Evolutionary conservation across 2,797 vertebrate genomes (phyloP).

Genomic region (Malurus leucopterus): DNA sequence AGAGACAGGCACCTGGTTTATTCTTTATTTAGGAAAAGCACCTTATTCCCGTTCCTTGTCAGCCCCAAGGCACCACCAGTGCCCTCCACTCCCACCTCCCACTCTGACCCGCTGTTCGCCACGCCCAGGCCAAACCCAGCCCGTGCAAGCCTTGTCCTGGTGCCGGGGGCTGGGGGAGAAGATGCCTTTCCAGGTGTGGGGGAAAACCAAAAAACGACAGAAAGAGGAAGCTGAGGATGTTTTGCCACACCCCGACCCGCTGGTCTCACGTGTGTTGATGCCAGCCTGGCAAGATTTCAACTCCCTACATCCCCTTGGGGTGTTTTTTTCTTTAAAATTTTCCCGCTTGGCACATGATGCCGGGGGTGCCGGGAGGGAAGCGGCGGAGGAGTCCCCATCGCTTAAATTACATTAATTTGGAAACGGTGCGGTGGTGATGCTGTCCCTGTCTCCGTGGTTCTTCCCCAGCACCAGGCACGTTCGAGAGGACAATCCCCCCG

Average conservation of each 20-base stretch:
- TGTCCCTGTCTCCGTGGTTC: background rate
- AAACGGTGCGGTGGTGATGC: background rate
- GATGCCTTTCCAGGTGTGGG: background rate
- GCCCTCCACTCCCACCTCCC: background rate
- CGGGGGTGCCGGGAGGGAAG: background rate
- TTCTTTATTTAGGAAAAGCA: conserved; percentile 9
- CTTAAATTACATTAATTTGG: accelerated
- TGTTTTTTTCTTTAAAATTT: accelerated
- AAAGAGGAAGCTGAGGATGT: background rate
- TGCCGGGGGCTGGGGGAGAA: background rate
- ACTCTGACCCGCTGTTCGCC: background rate
- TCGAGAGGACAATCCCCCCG: background rate
- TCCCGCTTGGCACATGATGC: accelerated
- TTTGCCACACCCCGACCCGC: background rate
- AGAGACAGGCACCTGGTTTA: background rate
- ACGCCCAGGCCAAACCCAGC: background rate
- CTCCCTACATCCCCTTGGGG: accelerated
- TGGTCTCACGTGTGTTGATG: accelerated
- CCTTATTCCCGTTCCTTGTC: background rate
- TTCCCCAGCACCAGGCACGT: accelerated
- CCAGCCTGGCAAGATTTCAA: background rate
- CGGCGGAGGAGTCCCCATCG: accelerated
- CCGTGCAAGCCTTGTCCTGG: accelerated
- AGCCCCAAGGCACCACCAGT: background rate
- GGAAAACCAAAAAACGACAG: background rate